Conservation (phyloP, 2,888 invertebrate species). For the Muscina levida region DNA sequence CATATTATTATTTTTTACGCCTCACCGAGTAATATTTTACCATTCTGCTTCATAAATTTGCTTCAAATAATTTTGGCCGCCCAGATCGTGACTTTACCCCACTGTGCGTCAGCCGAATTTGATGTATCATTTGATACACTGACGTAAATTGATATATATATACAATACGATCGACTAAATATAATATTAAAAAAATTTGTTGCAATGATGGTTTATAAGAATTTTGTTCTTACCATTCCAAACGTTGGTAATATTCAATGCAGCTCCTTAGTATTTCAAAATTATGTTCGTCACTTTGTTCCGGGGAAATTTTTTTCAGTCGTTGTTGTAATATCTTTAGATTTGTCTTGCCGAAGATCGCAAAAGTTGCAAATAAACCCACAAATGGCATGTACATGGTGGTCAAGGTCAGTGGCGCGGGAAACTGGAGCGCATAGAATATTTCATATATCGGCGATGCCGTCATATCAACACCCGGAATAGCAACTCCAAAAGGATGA, state of each 20-base stretch:
- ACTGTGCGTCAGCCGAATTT: no score
- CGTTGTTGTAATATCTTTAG: slow-evolving; percentile 72
- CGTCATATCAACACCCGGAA: slow-evolving; percentile 74
- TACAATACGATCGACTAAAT: no score
- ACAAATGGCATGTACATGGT: slow-evolving; percentile 77
- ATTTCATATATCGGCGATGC: slow-evolving; percentile 74
- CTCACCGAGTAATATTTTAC: no score
- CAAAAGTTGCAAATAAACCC: slow-evolving; percentile 74
- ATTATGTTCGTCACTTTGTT: slow-evolving; percentile 63
- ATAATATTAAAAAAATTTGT: no score
- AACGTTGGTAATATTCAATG: slow-evolving; percentile 66
- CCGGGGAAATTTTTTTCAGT: slow-evolving; percentile 67
- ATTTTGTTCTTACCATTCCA: slow-evolving; percentile 59
- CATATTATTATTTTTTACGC: no score
- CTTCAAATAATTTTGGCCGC: no score
- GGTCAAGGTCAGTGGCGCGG: slow-evolving; percentile 70
- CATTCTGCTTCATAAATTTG: no score
- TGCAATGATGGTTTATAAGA: no score
- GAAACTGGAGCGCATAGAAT: slow-evolving; percentile 72
- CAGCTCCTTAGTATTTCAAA: slow-evolving; percentile 69
- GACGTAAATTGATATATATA: no score
- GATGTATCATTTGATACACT: no score
- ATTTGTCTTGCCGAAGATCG: slow-evolving; percentile 74
- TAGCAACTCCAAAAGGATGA: slow-evolving; percentile 75
- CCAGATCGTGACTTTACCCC: no score